Evolutionary conservation across 2,888 invertebrate genomes (phyloP), one percentile per base, ranked within the genome.

Genomic region (Tipula vernalis): DNA sequence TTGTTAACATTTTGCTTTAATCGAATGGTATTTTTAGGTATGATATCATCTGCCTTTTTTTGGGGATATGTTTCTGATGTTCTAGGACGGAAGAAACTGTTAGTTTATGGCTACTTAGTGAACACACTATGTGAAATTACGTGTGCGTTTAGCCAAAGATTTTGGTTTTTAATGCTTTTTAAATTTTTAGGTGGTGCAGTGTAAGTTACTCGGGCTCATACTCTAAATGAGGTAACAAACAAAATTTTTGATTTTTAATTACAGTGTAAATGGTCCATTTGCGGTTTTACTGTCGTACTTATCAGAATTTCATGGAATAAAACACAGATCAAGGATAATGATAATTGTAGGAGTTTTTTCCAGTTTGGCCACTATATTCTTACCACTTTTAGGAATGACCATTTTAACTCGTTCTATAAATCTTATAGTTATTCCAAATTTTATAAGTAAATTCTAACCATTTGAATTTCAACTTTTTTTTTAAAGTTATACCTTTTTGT

Each of bases 51-150:
- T 57, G 95, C 95, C 0, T 93, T 95, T 90, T 88, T 95, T 3
- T 96, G 96, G 96, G 96, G 96, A 0, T 96, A 94, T 89, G 90
- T 96, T 5, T 95, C 96, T 0, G 96, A 96, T 89, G 95, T 95
- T 0, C 92, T 95, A 87, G 96, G 96, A 10, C 92, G 95, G 87
- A 93, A 93, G 88, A 94, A 93, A 89, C 93, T 96, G 87, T 92
- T 96, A 88, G 91, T 95, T 41, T 92, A 93, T 89, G 96, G 96
- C 0, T 94, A 94, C 89, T 90, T 95, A 85, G 89, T 93, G 10
- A 94, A 96, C 84, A 94, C 93, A 0, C 88, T 95, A 51, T 94
- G 95, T 88, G 95, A 95, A 85, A 89, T 95, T 36, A 90, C 94
- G 5, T 93, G 94, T 15, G 94, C 94, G 2, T 90, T 95, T 87